Conservation (phyloP, 1,140 invertebrate genomes). For the Chelonus insularis region DNA sequence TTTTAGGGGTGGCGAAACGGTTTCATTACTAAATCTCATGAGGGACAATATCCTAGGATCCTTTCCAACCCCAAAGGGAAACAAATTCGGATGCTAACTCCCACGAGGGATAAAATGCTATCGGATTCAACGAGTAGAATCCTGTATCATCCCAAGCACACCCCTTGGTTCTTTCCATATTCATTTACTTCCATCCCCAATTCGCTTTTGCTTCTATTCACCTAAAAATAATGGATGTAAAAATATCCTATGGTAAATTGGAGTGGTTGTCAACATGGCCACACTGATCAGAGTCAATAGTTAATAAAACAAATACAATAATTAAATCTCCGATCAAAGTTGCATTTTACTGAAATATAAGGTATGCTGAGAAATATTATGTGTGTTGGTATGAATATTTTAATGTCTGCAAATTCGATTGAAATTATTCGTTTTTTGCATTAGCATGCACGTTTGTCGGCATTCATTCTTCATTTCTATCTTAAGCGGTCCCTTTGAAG, state of each 20-base stretch:
- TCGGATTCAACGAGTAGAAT: slow-evolving; percentile 20
- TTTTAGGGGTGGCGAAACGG: slow-evolving; percentile 41
- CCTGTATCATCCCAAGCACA: slow-evolving; percentile 8
- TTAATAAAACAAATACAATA: neutral
- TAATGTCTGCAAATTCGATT: slow-evolving; percentile 7
- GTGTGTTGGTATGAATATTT: too few relatives aligned
- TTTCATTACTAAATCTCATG: slow-evolving; percentile 50
- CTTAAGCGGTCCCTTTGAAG: slow-evolving; percentile 24
- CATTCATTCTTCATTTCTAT: slow-evolving; percentile 11
- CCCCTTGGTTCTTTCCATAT: neutral
- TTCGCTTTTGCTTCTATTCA: neutral
- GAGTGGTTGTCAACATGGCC: neutral
- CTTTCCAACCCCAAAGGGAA: slow-evolving; percentile 28
- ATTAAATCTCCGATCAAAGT: too few relatives aligned
- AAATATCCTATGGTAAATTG: neutral
- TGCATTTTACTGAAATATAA: too few relatives aligned
- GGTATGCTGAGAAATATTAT: too few relatives aligned
- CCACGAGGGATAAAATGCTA: slow-evolving; percentile 33
- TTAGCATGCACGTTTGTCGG: slow-evolving; percentile 23
- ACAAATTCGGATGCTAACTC: slow-evolving; percentile 28
- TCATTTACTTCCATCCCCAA: neutral
- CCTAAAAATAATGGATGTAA: slow-evolving; percentile 4
- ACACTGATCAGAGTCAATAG: neutral
- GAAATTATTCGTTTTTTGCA: slow-evolving; percentile 21
- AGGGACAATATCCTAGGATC: slow-evolving; percentile 44